These are phyloP conservation scores for Lycophotia porphyrea DNA, from an alignment of 2,888 invertebrate species.

Conservation along the genomic window DNA sequence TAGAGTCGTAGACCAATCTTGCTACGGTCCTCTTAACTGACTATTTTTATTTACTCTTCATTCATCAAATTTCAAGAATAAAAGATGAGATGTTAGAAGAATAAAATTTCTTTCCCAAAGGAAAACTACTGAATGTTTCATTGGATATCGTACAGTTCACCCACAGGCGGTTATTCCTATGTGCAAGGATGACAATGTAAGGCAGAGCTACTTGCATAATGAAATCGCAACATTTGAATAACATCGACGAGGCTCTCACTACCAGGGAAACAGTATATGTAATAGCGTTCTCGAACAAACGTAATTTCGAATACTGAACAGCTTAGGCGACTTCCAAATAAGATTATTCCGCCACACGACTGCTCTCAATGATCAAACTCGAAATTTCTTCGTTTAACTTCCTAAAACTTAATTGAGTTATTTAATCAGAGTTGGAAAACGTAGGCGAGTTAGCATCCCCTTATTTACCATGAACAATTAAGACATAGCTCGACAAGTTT, in stretches of 20 bases:
- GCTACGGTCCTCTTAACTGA: background rate
- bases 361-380: constrained; percentile 47
- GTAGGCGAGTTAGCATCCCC: constrained; percentile 28
- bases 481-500: constrained; percentile 49
- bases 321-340: constrained; percentile 51
- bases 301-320: constrained; percentile 58
- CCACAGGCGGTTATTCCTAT: constrained; percentile 42
- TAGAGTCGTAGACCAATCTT: constrained; percentile 23
- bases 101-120: constrained; percentile 16
- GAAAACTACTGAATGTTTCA: constrained; percentile 53
- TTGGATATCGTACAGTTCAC: constrained; percentile 44
- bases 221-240: constrained; percentile 68
- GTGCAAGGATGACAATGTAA: constrained; percentile 54
- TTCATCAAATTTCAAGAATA: constrained; percentile 19
- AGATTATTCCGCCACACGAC: constrained; percentile 50
- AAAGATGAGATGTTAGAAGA: constrained; percentile 22
- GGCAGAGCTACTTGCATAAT: constrained; percentile 67
- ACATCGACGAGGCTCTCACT: constrained; percentile 46
- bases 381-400: constrained; percentile 52
- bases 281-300: constrained; percentile 58
- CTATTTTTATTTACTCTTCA: background rate
- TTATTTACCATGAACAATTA: constrained; percentile 42
- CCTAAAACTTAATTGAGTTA: constrained; percentile 41
- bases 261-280: constrained; percentile 35
- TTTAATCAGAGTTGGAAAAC: constrained; percentile 44